Percentiles rank a stretch among this genome's conserved stretches.
Conservation (phyloP, 2,797 vertebrate species). For the Poeciliopsis presidionis region DNA sequence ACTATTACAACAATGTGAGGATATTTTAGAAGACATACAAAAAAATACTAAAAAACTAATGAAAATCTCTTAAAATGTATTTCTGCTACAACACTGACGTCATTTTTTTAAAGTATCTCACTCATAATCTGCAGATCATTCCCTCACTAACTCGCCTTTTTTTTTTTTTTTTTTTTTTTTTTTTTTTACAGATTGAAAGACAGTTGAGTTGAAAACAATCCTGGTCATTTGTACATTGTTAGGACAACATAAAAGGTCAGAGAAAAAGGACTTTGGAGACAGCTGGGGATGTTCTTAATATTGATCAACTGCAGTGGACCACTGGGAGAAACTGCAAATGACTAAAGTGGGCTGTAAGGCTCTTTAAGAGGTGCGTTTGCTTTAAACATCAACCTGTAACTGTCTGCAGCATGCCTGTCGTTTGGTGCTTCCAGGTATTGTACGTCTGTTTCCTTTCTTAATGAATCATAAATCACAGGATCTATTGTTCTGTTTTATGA, state of each 20-base stretch:
- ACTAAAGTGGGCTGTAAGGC: slow-evolving; percentile 59
- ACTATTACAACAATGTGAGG: neutral
- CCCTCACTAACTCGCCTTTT: neutral
- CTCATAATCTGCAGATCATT: neutral
- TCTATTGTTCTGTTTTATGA: slow-evolving; percentile 59
- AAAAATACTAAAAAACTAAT: neutral
- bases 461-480: slow-evolving; percentile 53
- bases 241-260: slow-evolving; percentile 56
- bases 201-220: slow-evolving; percentile 18
- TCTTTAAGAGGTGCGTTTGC: slow-evolving; percentile 57
- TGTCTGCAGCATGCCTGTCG: slow-evolving; percentile 39
- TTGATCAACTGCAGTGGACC: slow-evolving; percentile 63
- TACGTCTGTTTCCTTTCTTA: slow-evolving; percentile 67
- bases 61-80: neutral
- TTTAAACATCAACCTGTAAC: slow-evolving; percentile 64
- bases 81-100: neutral
- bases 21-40: neutral
- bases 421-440: slow-evolving; percentile 70
- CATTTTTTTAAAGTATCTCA: neutral
- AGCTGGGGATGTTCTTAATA: slow-evolving; percentile 67
- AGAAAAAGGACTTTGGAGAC: slow-evolving; percentile 55
- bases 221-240: slow-evolving; percentile 38
- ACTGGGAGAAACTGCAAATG: slow-evolving; percentile 62
- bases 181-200: neutral
- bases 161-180: neutral